phyloP scores from a whole-genome alignment of 2,888 invertebrate genomes.

The Pantelozetes paolii region DNA sequence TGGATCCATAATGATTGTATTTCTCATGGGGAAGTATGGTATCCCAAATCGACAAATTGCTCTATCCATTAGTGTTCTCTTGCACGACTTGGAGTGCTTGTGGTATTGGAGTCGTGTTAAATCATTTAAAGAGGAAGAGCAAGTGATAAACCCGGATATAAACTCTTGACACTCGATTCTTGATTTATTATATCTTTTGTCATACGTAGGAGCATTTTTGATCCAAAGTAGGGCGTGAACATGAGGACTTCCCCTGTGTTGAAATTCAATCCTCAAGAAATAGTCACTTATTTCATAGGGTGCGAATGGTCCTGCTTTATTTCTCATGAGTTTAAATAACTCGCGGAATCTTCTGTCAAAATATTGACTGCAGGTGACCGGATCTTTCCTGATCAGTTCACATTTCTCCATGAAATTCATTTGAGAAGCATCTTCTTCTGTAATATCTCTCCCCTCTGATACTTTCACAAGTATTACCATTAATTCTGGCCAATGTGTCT shows the following conservation, averaged over 20 bases:
- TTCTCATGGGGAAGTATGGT: constrained; percentile 40
- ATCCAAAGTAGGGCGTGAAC: constrained; percentile 45
- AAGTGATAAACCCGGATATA: background rate
- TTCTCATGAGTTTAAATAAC: constrained; percentile 40
- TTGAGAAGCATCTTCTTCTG: background rate
- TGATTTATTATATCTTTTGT: background rate
- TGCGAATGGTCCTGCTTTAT: constrained; percentile 12
- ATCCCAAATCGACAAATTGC: constrained; percentile 39
- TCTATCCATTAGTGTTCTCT: background rate
- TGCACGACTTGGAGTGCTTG: constrained; percentile 16
- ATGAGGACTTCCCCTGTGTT: constrained; percentile 44
- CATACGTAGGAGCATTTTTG: constrained; percentile 37
- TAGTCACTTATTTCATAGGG: background rate
- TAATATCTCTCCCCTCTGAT: constrained; percentile 38
- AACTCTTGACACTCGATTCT: background rate
- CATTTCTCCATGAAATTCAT: background rate
- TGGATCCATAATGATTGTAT: constrained; percentile 30
- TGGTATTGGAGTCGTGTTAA: constrained; percentile 23
- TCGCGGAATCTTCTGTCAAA: constrained; percentile 46
- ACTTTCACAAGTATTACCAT: constrained; percentile 43
- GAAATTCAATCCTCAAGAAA: constrained; percentile 40
- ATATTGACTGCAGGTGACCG: constrained; percentile 48
- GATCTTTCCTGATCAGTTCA: constrained; percentile 46
- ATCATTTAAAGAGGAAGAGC: background rate
- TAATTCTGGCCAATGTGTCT: constrained; percentile 27